Percentiles rank a stretch among this genome's conserved stretches.
These are phyloP conservation scores for Steinernema carpocapsae DNA, from an alignment of 2,888 invertebrate genomes.

Conservation along the genomic window DNA sequence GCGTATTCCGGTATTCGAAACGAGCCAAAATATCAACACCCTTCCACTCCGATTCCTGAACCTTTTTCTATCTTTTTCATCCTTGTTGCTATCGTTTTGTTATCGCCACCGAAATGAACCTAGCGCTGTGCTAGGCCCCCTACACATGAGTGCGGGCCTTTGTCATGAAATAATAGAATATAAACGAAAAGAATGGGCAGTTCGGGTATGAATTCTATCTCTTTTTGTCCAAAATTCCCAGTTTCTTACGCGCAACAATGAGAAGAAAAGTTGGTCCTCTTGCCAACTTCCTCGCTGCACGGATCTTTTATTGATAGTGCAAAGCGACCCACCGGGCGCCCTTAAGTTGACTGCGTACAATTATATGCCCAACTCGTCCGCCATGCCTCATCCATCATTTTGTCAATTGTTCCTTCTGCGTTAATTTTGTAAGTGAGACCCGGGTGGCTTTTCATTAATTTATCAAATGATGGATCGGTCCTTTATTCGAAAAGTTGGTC, in stretches of 20 bases:
- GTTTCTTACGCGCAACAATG: slow-evolving; percentile 28
- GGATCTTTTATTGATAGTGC: slow-evolving; percentile 11
- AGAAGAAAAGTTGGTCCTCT: slow-evolving; percentile 23
- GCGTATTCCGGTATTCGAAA: slow-evolving; percentile 2
- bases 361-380: slow-evolving; percentile 6
- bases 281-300: neutral
- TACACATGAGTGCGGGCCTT: slow-evolving; percentile 26
- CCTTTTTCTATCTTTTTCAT: neutral
- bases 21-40: neutral
- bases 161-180: slow-evolving; percentile 33
- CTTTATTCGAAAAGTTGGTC: neutral
- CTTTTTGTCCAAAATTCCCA: slow-evolving; percentile 23
- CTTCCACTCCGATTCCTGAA: neutral
- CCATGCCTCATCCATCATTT: slow-evolving; percentile 24
- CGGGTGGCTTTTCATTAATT: neutral
- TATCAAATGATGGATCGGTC: slow-evolving; percentile 14
- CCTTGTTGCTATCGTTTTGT: slow-evolving; percentile 15
- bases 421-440: slow-evolving; percentile 24
- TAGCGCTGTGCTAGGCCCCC: slow-evolving; percentile 16
- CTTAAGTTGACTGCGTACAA: slow-evolving; percentile 22
- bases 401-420: slow-evolving; percentile 21
- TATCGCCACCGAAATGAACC: slow-evolving; percentile 23
- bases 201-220: slow-evolving; percentile 33
- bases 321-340: neutral
- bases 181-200: slow-evolving; percentile 32